A percentile compares a stretch with the other conserved stretches of the same genome.
Conservation (phyloP, 2,888 invertebrate genomes). For the Pseudococcus longispinus region DNA sequence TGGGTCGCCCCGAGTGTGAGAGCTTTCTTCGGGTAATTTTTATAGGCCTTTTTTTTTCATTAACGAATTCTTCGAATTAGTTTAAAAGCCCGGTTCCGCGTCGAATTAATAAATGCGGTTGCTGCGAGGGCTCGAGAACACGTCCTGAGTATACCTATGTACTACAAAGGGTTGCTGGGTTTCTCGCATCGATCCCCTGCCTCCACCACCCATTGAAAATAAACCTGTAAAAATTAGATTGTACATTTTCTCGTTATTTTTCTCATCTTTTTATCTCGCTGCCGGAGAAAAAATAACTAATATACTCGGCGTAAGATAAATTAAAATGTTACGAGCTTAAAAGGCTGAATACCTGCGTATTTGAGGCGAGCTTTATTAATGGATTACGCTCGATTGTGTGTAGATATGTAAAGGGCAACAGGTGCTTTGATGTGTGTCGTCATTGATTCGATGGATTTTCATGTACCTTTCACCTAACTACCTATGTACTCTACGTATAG, state of each 20-base stretch:
- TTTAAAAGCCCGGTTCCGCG: neutral
- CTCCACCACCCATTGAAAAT: too few species aligned
- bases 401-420: neutral
- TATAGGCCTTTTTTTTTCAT: neutral
- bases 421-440: constrained; percentile 5
- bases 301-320: neutral
- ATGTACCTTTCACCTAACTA: too few species aligned
- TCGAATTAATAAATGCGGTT: neutral
- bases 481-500: too few species aligned
- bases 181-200: neutral
- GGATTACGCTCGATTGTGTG: neutral
- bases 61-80: neutral
- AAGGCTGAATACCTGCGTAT: neutral
- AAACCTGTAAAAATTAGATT: neutral
- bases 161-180: neutral
- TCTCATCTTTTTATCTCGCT: neutral
- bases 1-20: neutral
- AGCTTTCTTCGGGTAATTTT: neutral
- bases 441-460: neutral
- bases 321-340: neutral
- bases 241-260: constrained; percentile 25
- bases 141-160: too few species aligned
- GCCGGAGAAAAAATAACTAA: neutral
- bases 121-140: too few species aligned
- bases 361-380: neutral